phyloP scores from a whole-genome alignment of 2,888 invertebrate species.

The Leptura quadrifasciata region DNA sequence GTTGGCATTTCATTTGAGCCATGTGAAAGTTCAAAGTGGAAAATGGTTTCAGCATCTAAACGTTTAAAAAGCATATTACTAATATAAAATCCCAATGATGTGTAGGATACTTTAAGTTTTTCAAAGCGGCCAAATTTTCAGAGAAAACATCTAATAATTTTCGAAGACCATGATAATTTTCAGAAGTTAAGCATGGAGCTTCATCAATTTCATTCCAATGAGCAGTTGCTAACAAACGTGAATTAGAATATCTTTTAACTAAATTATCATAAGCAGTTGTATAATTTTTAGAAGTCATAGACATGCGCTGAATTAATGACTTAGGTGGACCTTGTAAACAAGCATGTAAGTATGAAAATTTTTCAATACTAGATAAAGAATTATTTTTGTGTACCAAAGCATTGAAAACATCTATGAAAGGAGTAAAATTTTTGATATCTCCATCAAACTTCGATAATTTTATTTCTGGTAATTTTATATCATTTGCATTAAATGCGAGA shows the following conservation, averaged over 20 bases:
- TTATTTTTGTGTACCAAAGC: neutral
- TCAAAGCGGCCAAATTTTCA: neutral
- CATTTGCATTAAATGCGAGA: neutral
- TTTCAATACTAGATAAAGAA: neutral
- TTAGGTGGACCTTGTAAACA: no score
- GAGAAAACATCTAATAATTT: no score
- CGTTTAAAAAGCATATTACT: constrained; percentile 30
- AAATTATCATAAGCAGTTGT: constrained; percentile 2
- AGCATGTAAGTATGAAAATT: neutral
- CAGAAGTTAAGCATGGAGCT: no score
- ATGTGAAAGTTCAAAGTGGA: neutral
- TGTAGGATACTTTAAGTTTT: neutral
- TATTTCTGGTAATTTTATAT: neutral
- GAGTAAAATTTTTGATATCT: neutral
- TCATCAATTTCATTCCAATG: no score
- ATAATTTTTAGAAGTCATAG: constrained; percentile 11
- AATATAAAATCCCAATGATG: neutral
- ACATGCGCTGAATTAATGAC: no score
- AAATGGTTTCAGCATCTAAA: neutral
- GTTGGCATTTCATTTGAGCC: neutral
- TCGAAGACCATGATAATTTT: constrained; percentile 15
- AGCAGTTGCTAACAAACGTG: no score
- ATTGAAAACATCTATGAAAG: neutral
- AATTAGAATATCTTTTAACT: no score
- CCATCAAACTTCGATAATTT: neutral